A percentile compares a stretch with the other conserved stretches of the same genome.
phyloP scores from a whole-genome alignment of 2,797 vertebrate species.

The Neostethus bicornis region DNA sequence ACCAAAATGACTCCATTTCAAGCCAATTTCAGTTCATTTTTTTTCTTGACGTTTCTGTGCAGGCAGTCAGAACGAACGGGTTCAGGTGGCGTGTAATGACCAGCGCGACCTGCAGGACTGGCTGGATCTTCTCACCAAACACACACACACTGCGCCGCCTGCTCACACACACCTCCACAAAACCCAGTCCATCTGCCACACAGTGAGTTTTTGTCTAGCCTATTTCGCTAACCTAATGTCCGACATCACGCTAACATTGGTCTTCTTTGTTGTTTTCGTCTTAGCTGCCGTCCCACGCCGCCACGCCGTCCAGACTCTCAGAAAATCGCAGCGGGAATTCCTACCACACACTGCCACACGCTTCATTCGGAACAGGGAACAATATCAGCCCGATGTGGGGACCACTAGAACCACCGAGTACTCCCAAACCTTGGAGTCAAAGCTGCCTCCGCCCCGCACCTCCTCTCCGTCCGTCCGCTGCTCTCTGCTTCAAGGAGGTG shows the following conservation, averaged over 20 bases:
- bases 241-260: fast-evolving
- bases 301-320: slow-evolving; percentile 88
- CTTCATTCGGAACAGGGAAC: slow-evolving; percentile 83
- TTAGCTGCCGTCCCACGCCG: slow-evolving; percentile 89
- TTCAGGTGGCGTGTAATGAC: slow-evolving; percentile 89
- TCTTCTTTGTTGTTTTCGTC: not conserved
- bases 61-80: slow-evolving; percentile 94
- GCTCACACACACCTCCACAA: slow-evolving; percentile 80
- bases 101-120: slow-evolving; percentile 92
- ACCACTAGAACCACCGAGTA: slow-evolving; percentile 90
- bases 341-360: slow-evolving; percentile 93
- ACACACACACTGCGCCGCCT: slow-evolving; percentile 86
- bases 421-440: slow-evolving; percentile 94
- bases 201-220: slow-evolving; percentile 78
- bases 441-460: slow-evolving; percentile 94
- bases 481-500: slow-evolving; percentile 97
- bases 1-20: too few species aligned
- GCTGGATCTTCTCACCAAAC: slow-evolving; percentile 94
- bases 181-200: slow-evolving; percentile 89
- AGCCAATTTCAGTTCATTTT: too few species aligned
- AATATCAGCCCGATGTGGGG: slow-evolving; percentile 87
- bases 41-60: too few species aligned
- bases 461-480: slow-evolving; percentile 90
- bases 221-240: fast-evolving
- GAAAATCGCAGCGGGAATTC: slow-evolving; percentile 85